These are phyloP conservation scores for Chrosomus eos DNA, from an alignment of 2,797 vertebrate genomes.

Conservation along the genomic window DNA sequence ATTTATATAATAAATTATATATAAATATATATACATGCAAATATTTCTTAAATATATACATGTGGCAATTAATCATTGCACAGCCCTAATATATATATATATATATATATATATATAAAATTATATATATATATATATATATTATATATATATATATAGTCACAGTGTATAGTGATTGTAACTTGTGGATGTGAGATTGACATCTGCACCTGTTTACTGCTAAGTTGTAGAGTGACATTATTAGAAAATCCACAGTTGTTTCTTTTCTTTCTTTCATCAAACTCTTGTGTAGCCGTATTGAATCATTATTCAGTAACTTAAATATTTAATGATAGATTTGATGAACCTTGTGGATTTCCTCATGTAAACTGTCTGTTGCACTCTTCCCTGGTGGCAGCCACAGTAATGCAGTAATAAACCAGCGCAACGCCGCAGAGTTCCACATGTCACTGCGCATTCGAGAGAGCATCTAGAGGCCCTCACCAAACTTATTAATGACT, in stretches of 20 bases:
- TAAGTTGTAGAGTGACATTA: background rate
- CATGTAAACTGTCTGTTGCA: slow-evolving; percentile 43
- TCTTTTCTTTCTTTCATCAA: background rate
- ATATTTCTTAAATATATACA: too few species aligned
- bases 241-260: slow-evolving; percentile 4
- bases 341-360: slow-evolving; percentile 36
- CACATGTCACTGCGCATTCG: slow-evolving; percentile 61
- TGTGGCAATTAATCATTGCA: too few species aligned
- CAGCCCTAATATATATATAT: too few species aligned
- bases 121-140: background rate
- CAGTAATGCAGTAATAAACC: background rate
- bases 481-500: slow-evolving; percentile 83
- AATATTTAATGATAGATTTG: slow-evolving; percentile 50
- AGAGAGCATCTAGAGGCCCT: slow-evolving; percentile 76
- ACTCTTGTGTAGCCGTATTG: background rate
- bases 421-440: slow-evolving; percentile 24
- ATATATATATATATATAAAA: too few species aligned
- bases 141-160: background rate
- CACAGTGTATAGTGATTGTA: background rate
- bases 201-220: background rate
- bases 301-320: slow-evolving; percentile 37
- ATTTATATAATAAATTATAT: too few species aligned
- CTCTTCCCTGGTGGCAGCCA: slow-evolving; percentile 18
- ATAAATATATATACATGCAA: too few species aligned
- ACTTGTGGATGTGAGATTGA: background rate